Evolutionary conservation across 2,888 invertebrate genomes (phyloP), one percentile per base, ranked within the genome.

Genomic region (Apotomis betuletana): DNA sequence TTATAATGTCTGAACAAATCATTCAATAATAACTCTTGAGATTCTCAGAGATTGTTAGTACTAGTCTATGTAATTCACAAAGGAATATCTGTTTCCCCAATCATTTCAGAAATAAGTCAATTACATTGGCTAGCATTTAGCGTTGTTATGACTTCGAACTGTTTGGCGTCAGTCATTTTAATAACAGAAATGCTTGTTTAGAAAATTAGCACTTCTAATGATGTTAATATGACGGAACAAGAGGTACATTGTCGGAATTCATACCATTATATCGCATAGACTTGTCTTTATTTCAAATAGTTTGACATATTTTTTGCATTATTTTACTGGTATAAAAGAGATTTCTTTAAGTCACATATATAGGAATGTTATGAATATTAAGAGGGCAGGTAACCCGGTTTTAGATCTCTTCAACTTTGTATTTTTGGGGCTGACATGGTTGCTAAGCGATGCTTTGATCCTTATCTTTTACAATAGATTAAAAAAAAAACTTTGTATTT

Each of bases 151-250:
- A 38, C 60, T 60, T 41, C 46, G 4, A 41, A 57, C 41, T 15
- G 9, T 49, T 41, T 65, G 8, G 9, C 51, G 36, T 12, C 12
- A 55, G 27, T 41, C 57, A 52, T 51, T 58, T 61, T 36, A 61
- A 64, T 38, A 70, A 61, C 55, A 54, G 41, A 62, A 57, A 58
- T 52, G 15, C 51, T 62, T 71, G 71, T 71, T 70, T 27, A 44
- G 36, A 54, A 36, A 62, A 52, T 71, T 71, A 27, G 60, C 61
- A 62, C 54, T 58, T 15, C 9, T 55, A 13, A 49, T 67, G 55
- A 44, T 10, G 61, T 54, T 61, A 55, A 55, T 67, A 49, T 41
- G 9, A 9, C 27, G 41, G 61, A 57, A 71, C 57, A 71, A 67
- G 46, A 10, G 67, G 67, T 41, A 10, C 51, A 52, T 52, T 71